phyloP scores from a whole-genome alignment of 92 coral and sea anemone species.

The Nematostella vectensis region DNA sequence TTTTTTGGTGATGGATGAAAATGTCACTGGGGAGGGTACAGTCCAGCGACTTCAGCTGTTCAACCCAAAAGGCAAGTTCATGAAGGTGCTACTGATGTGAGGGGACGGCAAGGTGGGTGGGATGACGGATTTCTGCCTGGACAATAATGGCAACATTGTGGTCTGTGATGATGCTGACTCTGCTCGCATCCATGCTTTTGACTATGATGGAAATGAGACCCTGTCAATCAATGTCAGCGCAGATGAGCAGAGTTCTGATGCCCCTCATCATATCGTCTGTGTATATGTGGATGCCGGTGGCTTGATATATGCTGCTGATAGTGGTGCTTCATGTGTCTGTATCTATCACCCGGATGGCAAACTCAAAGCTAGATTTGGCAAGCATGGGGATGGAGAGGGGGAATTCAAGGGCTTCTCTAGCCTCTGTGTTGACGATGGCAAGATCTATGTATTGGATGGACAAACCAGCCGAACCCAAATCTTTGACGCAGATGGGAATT shows the following conservation, averaged over 20 bases:
- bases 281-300: constrained; percentile 45
- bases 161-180: constrained; percentile 41
- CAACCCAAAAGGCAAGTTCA: constrained; percentile 51
- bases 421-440: constrained; percentile 31
- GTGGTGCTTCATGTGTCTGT: constrained; percentile 23
- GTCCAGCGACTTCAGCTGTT: constrained; percentile 82
- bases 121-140: constrained; percentile 76
- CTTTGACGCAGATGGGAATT: constrained; percentile 49
- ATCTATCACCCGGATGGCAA: constrained; percentile 46
- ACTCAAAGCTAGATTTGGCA: constrained; percentile 48
- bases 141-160: constrained; percentile 57
- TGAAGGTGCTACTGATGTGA: constrained; percentile 56
- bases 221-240: constrained; percentile 26
- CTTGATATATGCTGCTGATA: constrained; percentile 45
- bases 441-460: constrained; percentile 51
- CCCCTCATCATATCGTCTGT: constrained; percentile 22
- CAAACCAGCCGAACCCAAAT: constrained; percentile 29
- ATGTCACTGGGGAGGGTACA: constrained; percentile 52
- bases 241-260: constrained; percentile 11
- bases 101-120: constrained; percentile 74
- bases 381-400: constrained; percentile 46
- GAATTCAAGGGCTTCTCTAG: constrained; percentile 27
- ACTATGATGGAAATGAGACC: constrained; percentile 58
- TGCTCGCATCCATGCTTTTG: constrained; percentile 67
- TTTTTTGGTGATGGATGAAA: constrained; percentile 71